These are phyloP conservation scores for Euproctis similis DNA, from an alignment of 2,888 invertebrate species.

Conservation along the genomic window DNA sequence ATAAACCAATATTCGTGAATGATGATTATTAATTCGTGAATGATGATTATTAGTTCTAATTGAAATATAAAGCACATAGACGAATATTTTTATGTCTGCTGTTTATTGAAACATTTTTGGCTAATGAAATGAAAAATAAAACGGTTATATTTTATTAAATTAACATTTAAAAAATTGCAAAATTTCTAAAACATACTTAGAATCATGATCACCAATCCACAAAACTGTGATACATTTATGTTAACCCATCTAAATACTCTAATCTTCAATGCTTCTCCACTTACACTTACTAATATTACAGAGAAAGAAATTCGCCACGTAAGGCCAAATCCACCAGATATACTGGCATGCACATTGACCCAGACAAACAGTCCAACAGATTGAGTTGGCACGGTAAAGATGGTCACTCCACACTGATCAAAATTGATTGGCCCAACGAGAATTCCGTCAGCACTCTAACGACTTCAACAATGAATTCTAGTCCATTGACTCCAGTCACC, in stretches of 20 bases:
- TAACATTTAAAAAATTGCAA: no score
- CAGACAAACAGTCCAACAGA: constrained; percentile 33
- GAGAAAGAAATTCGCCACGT: constrained; percentile 64
- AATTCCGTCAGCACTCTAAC: constrained; percentile 48
- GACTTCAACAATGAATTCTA: constrained; percentile 49
- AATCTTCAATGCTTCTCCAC: constrained; percentile 21
- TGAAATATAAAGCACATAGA: no score
- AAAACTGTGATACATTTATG: background rate
- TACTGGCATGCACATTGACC: constrained; percentile 48
- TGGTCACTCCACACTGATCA: constrained; percentile 62
- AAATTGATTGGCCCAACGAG: constrained; percentile 64
- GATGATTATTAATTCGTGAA: no score
- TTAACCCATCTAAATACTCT: constrained; percentile 21
- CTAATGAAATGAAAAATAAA: no score
- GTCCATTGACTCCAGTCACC: constrained; percentile 50
- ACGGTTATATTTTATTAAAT: no score
- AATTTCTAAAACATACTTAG: no score
- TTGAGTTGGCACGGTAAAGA: constrained; percentile 68
- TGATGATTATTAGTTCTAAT: no score
- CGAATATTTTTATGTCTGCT: no score
- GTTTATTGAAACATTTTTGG: no score
- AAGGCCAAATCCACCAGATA: constrained; percentile 53
- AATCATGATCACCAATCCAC: background rate
- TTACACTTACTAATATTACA: constrained; percentile 39
- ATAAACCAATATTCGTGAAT: no score